phyloP scores from a whole-genome alignment of 1,140 invertebrate species.

The Plutomurus gul region DNA sequence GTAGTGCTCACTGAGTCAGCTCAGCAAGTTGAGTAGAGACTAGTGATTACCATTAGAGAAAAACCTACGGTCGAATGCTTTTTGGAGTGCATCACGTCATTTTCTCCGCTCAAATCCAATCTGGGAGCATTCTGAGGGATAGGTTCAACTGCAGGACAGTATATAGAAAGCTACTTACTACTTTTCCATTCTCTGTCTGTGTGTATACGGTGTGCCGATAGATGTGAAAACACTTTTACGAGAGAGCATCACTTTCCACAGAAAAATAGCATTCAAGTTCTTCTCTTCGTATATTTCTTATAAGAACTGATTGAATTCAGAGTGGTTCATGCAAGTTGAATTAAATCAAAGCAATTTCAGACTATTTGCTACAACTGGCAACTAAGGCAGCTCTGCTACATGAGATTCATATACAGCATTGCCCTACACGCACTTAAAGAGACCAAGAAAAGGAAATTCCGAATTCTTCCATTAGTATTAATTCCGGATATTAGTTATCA shows the following conservation, averaged over 20 bases:
- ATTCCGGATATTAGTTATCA: too few species aligned
- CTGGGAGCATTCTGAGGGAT: not conserved
- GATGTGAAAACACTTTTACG: not conserved
- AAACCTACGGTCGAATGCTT: conserved; percentile 42
- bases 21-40: conserved; percentile 7
- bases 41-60: conserved; percentile 25
- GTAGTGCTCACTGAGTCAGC: not conserved
- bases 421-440: not conserved
- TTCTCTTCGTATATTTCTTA: not conserved
- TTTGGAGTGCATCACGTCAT: conserved; percentile 42
- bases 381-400: too few species aligned
- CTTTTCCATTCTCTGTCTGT: not conserved
- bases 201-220: not conserved
- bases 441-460: too few species aligned
- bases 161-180: conserved; percentile 2
- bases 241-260: not conserved
- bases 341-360: conserved; percentile 41
- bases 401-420: not conserved
- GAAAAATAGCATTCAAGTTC: not conserved
- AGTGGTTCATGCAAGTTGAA: conserved; percentile 32
- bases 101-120: not conserved
- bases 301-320: not conserved
- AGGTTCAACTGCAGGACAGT: conserved; percentile 1
- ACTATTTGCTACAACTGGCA: too few species aligned
- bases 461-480: too few species aligned